Evolutionary conservation across 2,113 vertebrate genomes (phyloP).

Genomic region (Sterrhoptilus dennistouni): DNA sequence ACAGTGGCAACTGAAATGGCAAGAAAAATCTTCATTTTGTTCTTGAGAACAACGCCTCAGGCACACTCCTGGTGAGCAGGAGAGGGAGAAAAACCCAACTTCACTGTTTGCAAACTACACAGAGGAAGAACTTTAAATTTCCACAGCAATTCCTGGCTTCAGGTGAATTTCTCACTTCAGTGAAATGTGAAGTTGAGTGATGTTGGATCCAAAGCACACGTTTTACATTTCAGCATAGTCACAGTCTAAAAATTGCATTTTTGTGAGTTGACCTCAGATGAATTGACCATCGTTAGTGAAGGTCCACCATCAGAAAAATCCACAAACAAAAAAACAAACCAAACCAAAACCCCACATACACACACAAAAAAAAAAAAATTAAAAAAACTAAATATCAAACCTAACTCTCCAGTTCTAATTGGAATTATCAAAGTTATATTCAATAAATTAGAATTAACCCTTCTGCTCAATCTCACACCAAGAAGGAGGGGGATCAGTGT

Average conservation of each 20-base stretch:
- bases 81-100: not conserved
- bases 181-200: not conserved
- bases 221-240: not conserved
- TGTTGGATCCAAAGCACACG: not conserved
- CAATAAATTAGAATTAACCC: not conserved
- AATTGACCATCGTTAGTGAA: not conserved
- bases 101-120: not conserved
- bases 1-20: not conserved
- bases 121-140: not conserved
- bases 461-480: not conserved
- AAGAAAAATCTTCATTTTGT: not conserved
- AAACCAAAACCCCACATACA: not conserved
- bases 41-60: not conserved
- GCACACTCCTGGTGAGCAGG: not conserved
- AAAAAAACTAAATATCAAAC: not conserved
- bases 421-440: not conserved
- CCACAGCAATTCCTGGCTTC: not conserved
- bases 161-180: not conserved
- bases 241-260: not conserved
- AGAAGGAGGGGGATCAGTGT: not conserved
- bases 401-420: not conserved
- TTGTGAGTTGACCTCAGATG: not conserved
- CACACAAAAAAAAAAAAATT: rapidly evolving
- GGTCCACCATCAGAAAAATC: not conserved
- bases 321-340: not conserved